Conservation (phyloP, 2,113 vertebrate genomes). For the Ginglymostoma cirratum region DNA sequence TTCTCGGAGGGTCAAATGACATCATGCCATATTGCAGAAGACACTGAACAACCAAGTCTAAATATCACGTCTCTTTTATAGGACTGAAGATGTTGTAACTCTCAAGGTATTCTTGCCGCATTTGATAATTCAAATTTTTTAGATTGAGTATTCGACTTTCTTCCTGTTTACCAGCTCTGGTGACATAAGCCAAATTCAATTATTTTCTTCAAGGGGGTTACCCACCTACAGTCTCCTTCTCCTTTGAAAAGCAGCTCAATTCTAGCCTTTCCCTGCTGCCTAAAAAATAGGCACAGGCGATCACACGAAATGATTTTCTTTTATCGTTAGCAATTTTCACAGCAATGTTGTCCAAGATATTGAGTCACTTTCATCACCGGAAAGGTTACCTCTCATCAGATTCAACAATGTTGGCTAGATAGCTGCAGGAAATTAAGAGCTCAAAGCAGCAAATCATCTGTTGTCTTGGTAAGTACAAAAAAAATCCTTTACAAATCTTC, state of each 20-base stretch:
- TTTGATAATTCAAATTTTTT: slow-evolving; percentile 32
- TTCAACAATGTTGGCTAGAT: not conserved
- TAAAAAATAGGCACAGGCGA: not conserved
- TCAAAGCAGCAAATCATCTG: not conserved
- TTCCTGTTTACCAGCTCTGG: not conserved
- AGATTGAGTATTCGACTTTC: not conserved
- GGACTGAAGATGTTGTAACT: not conserved
- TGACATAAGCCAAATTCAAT: slow-evolving; percentile 16
- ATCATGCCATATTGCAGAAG: not conserved
- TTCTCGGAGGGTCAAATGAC: not conserved
- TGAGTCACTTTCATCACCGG: not conserved
- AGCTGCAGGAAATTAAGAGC: slow-evolving; percentile 16
- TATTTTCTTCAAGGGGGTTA: slow-evolving; percentile 26
- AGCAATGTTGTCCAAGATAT: not conserved
- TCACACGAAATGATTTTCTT: not conserved
- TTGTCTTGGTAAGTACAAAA: not conserved
- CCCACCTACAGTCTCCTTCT: not conserved
- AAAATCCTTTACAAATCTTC: not conserved
- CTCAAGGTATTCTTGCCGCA: not conserved
- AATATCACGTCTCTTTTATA: slow-evolving; percentile 5
- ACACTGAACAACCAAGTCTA: not conserved
- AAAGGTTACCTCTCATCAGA: not conserved
- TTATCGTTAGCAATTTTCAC: slow-evolving; percentile 19
- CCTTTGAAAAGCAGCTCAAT: not conserved
- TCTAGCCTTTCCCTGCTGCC: not conserved